Base-by-base conservation (phyloP, 92 coral and sea anemone genomes). In the Zoanthus sociatus region DNA sequence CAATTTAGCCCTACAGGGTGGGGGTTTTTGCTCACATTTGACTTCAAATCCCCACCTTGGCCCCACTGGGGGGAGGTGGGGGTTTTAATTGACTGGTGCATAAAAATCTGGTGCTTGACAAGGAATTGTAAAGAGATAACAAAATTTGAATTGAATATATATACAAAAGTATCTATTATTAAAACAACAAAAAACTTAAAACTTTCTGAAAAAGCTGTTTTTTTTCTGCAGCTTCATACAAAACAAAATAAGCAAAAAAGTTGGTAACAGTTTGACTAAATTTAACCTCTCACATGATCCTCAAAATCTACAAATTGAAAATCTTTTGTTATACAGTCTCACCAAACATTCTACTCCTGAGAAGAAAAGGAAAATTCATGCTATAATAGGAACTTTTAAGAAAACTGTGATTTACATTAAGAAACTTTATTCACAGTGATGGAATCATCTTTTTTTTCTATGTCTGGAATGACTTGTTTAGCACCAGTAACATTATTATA, bases 401-500 rank as follows among this genome's bases (percentile, higher is more conserved):
- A 0, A 10, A 63, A 63, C 9, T 4, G 20, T 17, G 17, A 50
- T 50, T 63, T 63, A 63, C 69, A 6, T 18, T 46, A 7, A 8
- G 37, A 63, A 56, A 53, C 20, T 77, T 16, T 53, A 6, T 21
- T 8, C 48, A 47, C 64, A 76, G 12, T 4, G 6, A 15, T 11
- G 12, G 16, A 26, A 18, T 7, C 47, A n/a, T 64, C 46, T 66
- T 54, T 67, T 6, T 48, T 9, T 12, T 12, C 14, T 13, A 9
- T 46, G 46, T 42, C 66, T 20, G 73, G 60, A 55, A 54, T 9
- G 53, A 61, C 73, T 42, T 21, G 18, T 21, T 21, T 30, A 54
- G 26, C 82, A 77, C 82, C 66, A 77, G 68, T 45, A 51, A 6
- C 4, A 48, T 51, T 50, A 77, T 55, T 17, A 54, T 77, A 77